These are phyloP conservation scores for Physocephala rufipes DNA, from an alignment of 2,888 invertebrate species.

Conservation along the genomic window DNA sequence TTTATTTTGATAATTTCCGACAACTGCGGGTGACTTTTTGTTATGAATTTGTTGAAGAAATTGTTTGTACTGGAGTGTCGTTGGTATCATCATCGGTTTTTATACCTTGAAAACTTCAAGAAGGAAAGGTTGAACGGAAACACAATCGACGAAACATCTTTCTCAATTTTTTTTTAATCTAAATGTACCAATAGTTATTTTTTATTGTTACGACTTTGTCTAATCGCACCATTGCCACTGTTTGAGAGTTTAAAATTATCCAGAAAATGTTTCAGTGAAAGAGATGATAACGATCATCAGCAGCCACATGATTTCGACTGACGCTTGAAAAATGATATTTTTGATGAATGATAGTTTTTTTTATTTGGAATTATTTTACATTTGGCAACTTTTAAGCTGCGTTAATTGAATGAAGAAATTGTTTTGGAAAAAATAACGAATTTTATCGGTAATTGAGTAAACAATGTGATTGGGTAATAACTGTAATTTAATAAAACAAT, in stretches of 20 bases:
- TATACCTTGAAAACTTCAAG: slow-evolving; percentile 49
- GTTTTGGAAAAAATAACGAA: too few relatives aligned
- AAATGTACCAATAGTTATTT: too few relatives aligned
- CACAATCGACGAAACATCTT: slow-evolving; percentile 14
- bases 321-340: too few relatives aligned
- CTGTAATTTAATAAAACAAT: too few relatives aligned
- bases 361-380: too few relatives aligned
- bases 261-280: slow-evolving; percentile 15
- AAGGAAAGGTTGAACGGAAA: slow-evolving; percentile 11
- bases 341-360: too few relatives aligned
- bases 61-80: slow-evolving; percentile 55
- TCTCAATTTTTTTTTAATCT: slow-evolving; percentile 4
- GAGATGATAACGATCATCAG: slow-evolving; percentile 12
- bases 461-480: too few relatives aligned
- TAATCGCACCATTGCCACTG: too few relatives aligned
- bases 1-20: slow-evolving; percentile 52
- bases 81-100: slow-evolving; percentile 48
- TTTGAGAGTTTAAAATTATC: not conserved
- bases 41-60: slow-evolving; percentile 48
- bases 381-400: too few relatives aligned
- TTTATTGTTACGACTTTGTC: too few relatives aligned
- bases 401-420: too few relatives aligned
- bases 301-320: not conserved
- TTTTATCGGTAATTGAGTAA: too few relatives aligned
- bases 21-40: slow-evolving; percentile 39